A percentile compares a stretch with the other conserved stretches of the same genome.
Conservation (phyloP, 2,888 invertebrate genomes). For the Cyrtodaria siliqua region DNA sequence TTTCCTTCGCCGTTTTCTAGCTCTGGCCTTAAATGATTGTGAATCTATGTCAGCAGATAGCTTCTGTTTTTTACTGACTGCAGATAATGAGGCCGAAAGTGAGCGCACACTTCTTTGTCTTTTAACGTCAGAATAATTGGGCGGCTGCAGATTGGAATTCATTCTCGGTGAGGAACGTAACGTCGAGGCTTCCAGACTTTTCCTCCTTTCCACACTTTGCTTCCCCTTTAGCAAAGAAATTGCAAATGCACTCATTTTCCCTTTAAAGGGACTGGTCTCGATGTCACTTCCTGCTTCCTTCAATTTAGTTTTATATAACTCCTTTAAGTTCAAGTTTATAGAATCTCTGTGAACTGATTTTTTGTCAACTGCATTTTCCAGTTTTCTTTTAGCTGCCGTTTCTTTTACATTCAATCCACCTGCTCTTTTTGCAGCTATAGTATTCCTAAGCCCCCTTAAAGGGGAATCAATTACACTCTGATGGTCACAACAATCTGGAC, state of each 20-base stretch:
- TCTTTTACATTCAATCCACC: slow-evolving; percentile 16
- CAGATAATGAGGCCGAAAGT: slow-evolving; percentile 4
- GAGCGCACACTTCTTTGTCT: neutral
- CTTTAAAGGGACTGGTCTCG: slow-evolving; percentile 52
- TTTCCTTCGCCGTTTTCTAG: neutral
- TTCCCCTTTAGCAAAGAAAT: slow-evolving; percentile 54
- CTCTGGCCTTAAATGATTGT: neutral
- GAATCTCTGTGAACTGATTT: no score
- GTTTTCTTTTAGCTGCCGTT: neutral
- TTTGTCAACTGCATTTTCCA: slow-evolving; percentile 19
- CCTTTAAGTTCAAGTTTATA: slow-evolving; percentile 8
- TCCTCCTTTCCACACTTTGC: slow-evolving; percentile 46
- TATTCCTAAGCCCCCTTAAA: neutral
- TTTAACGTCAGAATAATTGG: slow-evolving; percentile 32
- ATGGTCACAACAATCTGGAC: no score
- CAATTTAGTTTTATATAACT: slow-evolving; percentile 27
- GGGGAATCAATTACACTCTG: neutral
- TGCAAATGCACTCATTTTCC: slow-evolving; percentile 59
- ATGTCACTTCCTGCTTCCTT: slow-evolving; percentile 13
- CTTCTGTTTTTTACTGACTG: neutral
- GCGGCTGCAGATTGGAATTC: slow-evolving; percentile 32
- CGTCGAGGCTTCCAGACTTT: slow-evolving; percentile 45
- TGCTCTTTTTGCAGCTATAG: slow-evolving; percentile 18
- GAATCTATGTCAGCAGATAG: neutral
- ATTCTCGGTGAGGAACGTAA: slow-evolving; percentile 44